Evolutionary conservation across 1,140 invertebrate genomes (phyloP).

Genomic region (Papilio aristodemus): DNA sequence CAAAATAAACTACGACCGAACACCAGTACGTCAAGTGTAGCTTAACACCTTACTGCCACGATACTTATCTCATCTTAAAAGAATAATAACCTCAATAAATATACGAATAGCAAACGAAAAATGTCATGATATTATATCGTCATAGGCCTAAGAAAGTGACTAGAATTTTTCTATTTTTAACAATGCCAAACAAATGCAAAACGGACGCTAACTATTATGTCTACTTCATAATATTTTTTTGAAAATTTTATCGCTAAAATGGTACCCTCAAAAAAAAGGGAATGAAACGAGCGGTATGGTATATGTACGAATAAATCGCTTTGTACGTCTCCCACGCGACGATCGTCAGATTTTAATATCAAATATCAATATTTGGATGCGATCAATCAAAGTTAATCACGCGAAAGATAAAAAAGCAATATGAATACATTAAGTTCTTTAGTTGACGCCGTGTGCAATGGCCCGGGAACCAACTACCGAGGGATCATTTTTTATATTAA

Average conservation of each 20-base stretch:
- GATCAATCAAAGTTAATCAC: conserved; percentile 79
- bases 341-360: conserved; percentile 63
- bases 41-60: neutral
- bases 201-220: too few species aligned
- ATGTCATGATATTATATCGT: too few species aligned
- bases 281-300: neutral
- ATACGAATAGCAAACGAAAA: too few species aligned
- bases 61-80: neutral
- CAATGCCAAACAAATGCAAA: too few species aligned
- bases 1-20: conserved; percentile 23
- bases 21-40: neutral
- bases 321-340: conserved; percentile 39
- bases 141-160: too few species aligned
- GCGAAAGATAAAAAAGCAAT: conserved; percentile 77
- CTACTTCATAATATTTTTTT: too few species aligned
- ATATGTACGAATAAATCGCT: neutral
- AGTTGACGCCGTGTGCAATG: conserved; percentile 60
- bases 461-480: conserved; percentile 44
- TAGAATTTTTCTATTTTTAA: too few species aligned
- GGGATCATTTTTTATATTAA: conserved; percentile 60
- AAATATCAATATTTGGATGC: conserved; percentile 77
- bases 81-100: neutral
- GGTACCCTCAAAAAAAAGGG: too few species aligned
- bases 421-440: conserved; percentile 75
- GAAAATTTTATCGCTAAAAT: too few species aligned